Evolutionary conservation across 2,113 vertebrate genomes (phyloP), one percentile per base, ranked within the genome.

Genomic region (Hemibagrus wyckioides): DNA sequence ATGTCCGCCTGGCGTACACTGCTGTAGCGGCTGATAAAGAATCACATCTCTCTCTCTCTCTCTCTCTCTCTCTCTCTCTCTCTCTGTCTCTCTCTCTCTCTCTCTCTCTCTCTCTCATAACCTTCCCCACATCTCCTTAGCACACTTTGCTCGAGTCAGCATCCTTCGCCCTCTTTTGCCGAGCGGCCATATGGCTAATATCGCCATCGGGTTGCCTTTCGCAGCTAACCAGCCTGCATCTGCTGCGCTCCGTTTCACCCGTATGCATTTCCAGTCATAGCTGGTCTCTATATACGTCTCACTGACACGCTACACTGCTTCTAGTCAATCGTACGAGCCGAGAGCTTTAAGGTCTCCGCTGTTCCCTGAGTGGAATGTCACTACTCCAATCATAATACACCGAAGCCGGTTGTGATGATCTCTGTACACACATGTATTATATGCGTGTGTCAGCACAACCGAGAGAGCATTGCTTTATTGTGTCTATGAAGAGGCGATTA

Each of bases 51-150:
- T 39, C 3, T 30, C 61, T 83, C 89, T 84, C 11, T 69, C 59
- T 41, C 59, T 83, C 48, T 63, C 79, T 75, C 52, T 83, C 52
- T 57, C 39, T 65, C 56, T 56, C 50, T 2, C 44, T 83, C 71
- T 15, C 15, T 81, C 54, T 54, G 88, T 90, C 89, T 81, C 86
- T 90, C 89, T 91, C 88, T 81, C 86, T 90, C 84, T 91, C 44
- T 83, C 81, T 69, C 63, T 67, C 8, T 33, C 76, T 80, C 77
- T 28, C 2, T 82, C 83, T 82, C 30, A 0, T 80, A 73, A 90
- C 87, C 89, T 92, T 79, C 67, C 85, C 77, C 48, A 17, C 71
- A 48, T 85, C 59, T 88, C 50, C 44, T 86, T 54, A 44, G 52
- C 25, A 36, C 80, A 17, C 71, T 83, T 75, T 90, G 75, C 84